Percentiles rank a stretch among this genome's conserved stretches.
phyloP scores from a whole-genome alignment of 2,888 invertebrate species.

The Girardia tigrina region DNA sequence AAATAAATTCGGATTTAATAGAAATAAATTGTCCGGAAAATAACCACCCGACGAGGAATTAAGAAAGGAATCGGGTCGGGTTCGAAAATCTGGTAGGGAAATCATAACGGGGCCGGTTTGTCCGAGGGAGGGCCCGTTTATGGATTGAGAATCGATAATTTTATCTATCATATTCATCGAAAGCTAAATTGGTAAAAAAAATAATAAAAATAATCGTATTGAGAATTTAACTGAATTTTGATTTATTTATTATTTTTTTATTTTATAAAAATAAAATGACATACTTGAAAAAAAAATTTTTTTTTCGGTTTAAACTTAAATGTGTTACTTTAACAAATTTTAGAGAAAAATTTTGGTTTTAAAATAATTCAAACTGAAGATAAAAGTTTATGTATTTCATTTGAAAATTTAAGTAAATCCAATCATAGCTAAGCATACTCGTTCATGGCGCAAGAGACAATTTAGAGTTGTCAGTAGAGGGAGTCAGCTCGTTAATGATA shows the following conservation, averaged over 20 bases:
- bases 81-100: not conserved
- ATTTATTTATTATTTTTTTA: too few species aligned
- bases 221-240: too few species aligned
- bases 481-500: not conserved
- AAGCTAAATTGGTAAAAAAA: too few species aligned
- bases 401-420: conserved; percentile 18
- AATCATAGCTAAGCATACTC: conserved; percentile 1
- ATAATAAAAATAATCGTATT: too few species aligned
- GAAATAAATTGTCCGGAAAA: conserved; percentile 8
- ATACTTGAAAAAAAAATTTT: not conserved
- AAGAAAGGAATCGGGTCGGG: not conserved
- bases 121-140: not conserved
- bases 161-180: conserved; percentile 6
- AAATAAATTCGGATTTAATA: not conserved
- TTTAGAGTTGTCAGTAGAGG: conserved; percentile 3
- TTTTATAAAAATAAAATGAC: too few species aligned
- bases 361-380: conserved; percentile 23
- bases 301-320: not conserved
- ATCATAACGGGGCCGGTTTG: not conserved
- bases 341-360: not conserved
- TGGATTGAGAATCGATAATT: conserved; percentile 1
- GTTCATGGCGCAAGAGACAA: conserved; percentile 23
- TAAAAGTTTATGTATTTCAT: conserved; percentile 23
- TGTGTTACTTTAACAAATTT: conserved; percentile 12
- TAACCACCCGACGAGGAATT: not conserved